These are phyloP conservation scores for Aporrectodea caliginosa DNA, from an alignment of 1,140 invertebrate genomes.

Conservation along the genomic window DNA sequence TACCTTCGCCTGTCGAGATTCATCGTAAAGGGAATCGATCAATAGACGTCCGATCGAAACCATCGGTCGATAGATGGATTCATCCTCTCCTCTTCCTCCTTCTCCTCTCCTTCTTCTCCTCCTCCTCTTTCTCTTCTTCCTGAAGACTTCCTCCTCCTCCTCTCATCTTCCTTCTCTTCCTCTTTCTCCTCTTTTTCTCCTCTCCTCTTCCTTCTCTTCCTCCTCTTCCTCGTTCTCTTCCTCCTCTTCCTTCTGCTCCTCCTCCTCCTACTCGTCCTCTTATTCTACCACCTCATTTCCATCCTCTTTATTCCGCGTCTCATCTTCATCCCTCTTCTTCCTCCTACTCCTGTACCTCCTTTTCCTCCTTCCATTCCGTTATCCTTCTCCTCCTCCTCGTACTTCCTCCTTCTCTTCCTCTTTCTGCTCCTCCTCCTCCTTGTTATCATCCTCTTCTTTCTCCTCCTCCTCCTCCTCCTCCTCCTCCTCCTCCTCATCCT, in stretches of 20 bases:
- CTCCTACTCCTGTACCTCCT: background rate
- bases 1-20: no score
- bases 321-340: background rate
- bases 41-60: no score
- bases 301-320: background rate
- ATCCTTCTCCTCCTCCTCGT: background rate
- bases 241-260: slow-evolving; percentile 15
- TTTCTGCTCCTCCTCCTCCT: background rate
- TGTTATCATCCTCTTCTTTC: background rate
- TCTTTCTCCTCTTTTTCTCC: slow-evolving; percentile 9
- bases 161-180: background rate
- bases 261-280: background rate
- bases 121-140: slow-evolving; percentile 21
- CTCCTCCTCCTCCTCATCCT: background rate
- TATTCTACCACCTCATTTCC: background rate
- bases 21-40: no score
- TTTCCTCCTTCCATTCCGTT: background rate
- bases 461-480: background rate
- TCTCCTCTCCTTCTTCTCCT: slow-evolving; percentile 9
- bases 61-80: no score
- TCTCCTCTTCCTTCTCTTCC: slow-evolving; percentile 16
- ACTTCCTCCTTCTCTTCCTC: background rate
- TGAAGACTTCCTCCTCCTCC: slow-evolving; percentile 10
- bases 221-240: slow-evolving; percentile 12
- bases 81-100: slow-evolving; percentile 2